Evolutionary conservation across 2,888 invertebrate genomes (phyloP).

Genomic region (Thecocarcelia acutangulata): DNA sequence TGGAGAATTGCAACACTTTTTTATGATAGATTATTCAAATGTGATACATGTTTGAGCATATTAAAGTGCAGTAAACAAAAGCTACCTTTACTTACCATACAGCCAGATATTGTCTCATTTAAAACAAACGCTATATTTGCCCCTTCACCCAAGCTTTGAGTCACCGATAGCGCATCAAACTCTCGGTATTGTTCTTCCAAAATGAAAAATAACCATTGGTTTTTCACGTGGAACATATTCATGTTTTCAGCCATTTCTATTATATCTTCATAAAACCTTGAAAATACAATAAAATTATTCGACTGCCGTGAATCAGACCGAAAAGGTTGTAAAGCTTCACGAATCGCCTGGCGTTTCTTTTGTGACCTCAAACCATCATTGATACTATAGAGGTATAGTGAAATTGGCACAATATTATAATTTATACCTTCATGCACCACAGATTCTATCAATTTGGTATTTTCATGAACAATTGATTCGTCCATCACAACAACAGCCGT

Average conservation of each 20-base stretch:
- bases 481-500: constrained; percentile 88
- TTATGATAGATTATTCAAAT: too few relatives aligned
- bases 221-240: constrained; percentile 86
- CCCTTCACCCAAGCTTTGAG: constrained; percentile 87
- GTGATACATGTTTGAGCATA: too few relatives aligned
- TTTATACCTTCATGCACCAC: constrained; percentile 77
- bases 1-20: too few relatives aligned
- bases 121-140: constrained; percentile 90
- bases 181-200: constrained; percentile 84
- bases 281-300: constrained; percentile 78
- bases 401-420: constrained; percentile 77
- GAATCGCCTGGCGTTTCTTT: constrained; percentile 74
- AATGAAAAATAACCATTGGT: constrained; percentile 92
- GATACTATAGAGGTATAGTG: constrained; percentile 78
- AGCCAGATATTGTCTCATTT: constrained; percentile 85
- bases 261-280: constrained; percentile 82
- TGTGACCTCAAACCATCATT: constrained; percentile 75
- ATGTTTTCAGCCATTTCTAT: constrained; percentile 87
- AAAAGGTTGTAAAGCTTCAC: constrained; percentile 74
- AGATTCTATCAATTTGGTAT: constrained; percentile 76
- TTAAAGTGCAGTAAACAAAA: too few relatives aligned
- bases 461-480: constrained; percentile 83
- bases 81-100: constrained; percentile 82
- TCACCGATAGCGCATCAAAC: constrained; percentile 82
- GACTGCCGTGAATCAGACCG: constrained; percentile 62